phyloP scores from a whole-genome alignment of 2,888 invertebrate species.

The Drosophila infuscata region DNA sequence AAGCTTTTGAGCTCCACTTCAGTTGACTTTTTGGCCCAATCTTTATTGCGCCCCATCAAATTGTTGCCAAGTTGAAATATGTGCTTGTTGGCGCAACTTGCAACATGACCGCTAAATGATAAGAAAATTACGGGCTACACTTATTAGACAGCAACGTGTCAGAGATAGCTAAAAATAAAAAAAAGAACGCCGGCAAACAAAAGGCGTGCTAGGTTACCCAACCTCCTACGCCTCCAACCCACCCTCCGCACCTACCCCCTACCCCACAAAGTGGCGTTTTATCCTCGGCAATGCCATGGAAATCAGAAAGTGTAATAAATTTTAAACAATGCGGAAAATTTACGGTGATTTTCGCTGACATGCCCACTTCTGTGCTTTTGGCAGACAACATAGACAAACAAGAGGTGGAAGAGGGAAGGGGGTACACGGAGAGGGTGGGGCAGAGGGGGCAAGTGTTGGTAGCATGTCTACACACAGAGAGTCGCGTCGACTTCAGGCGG shows the following conservation, averaged over 20 bases:
- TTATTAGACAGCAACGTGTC: conserved; percentile 76
- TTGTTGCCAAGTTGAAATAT: conserved; percentile 38
- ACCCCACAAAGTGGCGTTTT: neutral
- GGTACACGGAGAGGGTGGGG: too few species aligned
- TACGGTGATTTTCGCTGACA: conserved; percentile 80
- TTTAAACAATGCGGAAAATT: conserved; percentile 80
- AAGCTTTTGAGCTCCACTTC: conserved; percentile 20
- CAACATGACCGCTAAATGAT: conserved; percentile 63
- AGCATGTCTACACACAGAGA: conserved; percentile 61
- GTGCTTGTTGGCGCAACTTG: conserved; percentile 46
- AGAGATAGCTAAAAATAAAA: conserved; percentile 56
- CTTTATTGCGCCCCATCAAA: conserved; percentile 41
- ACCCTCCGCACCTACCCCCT: conserved; percentile 4
- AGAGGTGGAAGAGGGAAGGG: neutral
- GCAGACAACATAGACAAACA: conserved; percentile 44
- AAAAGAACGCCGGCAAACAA: conserved; percentile 52
- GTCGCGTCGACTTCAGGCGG: conserved; percentile 61
- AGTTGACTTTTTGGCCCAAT: conserved; percentile 10
- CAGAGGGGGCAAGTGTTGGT: conserved; percentile 59
- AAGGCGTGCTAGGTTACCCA: conserved; percentile 55
- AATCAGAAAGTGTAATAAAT: conserved; percentile 80
- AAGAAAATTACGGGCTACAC: conserved; percentile 79
- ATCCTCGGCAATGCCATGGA: conserved; percentile 54
- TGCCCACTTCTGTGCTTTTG: conserved; percentile 76
- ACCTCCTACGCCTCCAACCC: neutral